Evolutionary conservation across 2,113 vertebrate species (phyloP).

Genomic region (Callipepla squamata): DNA sequence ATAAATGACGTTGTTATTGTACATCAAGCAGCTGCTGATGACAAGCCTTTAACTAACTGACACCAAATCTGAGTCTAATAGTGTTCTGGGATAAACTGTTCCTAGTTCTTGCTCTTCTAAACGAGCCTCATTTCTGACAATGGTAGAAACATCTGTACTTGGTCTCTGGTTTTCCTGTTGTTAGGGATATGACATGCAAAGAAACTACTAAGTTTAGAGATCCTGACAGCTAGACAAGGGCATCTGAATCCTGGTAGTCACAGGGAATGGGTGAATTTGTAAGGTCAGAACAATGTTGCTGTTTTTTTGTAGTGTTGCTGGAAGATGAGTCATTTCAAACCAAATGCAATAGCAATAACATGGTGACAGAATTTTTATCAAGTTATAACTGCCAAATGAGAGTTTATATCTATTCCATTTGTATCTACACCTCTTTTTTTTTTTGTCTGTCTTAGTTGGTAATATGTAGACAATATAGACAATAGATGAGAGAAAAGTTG

Average conservation of each 20-base stretch:
- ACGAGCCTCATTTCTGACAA: background rate
- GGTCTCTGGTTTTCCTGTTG: background rate
- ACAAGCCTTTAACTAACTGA: background rate
- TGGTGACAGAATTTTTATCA: background rate
- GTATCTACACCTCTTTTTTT: background rate
- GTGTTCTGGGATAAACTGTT: background rate
- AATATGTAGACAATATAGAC: background rate
- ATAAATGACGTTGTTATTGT: background rate
- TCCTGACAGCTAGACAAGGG: background rate
- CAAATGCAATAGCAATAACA: background rate
- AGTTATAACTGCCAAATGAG: background rate
- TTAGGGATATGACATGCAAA: background rate
- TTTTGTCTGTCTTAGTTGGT: background rate
- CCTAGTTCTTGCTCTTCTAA: background rate
- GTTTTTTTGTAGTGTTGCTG: background rate
- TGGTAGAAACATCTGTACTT: background rate
- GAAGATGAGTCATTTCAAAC: background rate
- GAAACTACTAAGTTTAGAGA: background rate
- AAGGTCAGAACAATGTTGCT: background rate
- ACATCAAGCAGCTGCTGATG: background rate
- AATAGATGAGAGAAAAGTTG: background rate
- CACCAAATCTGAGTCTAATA: background rate
- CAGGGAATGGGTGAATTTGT: background rate
- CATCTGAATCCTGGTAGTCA: background rate
- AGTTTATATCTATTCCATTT: background rate